Conservation (phyloP, 2,113 vertebrate genomes). For the Oreotragus oreotragus region DNA sequence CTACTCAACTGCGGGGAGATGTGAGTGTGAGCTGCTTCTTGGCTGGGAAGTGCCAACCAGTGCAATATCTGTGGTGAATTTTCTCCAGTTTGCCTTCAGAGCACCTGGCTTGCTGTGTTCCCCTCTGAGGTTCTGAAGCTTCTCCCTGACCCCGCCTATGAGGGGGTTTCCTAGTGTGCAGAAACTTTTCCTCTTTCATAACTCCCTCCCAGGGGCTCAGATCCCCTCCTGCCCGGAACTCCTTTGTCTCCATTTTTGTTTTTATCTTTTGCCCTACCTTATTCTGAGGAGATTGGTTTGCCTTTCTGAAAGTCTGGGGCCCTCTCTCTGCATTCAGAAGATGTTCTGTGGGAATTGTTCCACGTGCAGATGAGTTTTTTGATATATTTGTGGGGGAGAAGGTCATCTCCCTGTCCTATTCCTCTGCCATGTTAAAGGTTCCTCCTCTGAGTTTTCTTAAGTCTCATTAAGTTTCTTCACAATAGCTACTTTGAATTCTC, state of each 20-base stretch:
- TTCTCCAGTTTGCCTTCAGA: not conserved
- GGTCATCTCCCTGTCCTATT: not conserved
- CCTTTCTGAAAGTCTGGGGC: not conserved
- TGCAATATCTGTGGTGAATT: not conserved
- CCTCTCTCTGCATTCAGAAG: not conserved
- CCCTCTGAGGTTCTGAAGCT: not conserved
- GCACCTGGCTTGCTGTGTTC: not conserved
- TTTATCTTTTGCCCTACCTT: not conserved
- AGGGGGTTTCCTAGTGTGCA: not conserved
- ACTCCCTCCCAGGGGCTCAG: not conserved
- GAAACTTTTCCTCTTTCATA: not conserved
- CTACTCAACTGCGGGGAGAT: not conserved
- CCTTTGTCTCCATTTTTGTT: not conserved
- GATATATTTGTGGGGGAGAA: not conserved
- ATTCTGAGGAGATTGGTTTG: not conserved
- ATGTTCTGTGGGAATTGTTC: not conserved
- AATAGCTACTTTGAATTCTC: not conserved
- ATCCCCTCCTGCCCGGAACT: accelerated
- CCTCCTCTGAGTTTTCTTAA: not conserved
- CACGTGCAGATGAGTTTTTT: not conserved
- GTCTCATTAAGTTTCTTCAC: not conserved
- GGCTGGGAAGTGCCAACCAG: not conserved
- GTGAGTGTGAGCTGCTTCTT: not conserved
- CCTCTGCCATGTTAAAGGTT: not conserved
- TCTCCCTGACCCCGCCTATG: not conserved